These are phyloP conservation scores for Cyanoliseus patagonus DNA, from an alignment of 2,113 vertebrate species.

Conservation along the genomic window DNA sequence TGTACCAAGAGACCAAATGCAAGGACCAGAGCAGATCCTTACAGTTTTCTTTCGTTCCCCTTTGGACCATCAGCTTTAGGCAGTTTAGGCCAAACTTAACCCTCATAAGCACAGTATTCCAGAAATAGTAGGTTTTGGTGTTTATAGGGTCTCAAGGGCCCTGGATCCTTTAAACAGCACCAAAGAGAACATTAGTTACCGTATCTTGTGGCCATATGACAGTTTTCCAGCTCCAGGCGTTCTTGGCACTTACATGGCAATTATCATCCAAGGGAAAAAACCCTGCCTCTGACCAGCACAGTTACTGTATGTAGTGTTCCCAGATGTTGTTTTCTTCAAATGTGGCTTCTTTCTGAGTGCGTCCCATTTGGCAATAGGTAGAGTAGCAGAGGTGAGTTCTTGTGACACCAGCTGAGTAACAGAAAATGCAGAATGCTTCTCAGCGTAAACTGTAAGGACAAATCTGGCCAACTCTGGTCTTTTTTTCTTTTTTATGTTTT, in stretches of 20 bases:
- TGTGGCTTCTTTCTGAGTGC: background rate
- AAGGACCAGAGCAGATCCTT: background rate
- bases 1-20: background rate
- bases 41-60: background rate
- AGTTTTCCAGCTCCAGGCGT: background rate
- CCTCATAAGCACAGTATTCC: background rate
- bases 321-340: conserved; percentile 49
- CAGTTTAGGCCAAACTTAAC: background rate
- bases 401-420: background rate
- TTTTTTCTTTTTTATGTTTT: background rate
- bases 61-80: background rate
- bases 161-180: background rate
- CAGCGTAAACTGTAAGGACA: background rate
- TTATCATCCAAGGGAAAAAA: conserved; percentile 6
- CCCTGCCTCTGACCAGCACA: background rate
- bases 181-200: background rate
- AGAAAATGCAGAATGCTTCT: background rate
- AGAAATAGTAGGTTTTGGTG: background rate
- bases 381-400: background rate
- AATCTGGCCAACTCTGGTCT: background rate
- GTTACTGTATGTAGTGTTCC: conserved; percentile 23
- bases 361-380: conserved; percentile 19
- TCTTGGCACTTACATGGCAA: background rate
- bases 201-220: background rate
- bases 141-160: background rate